A percentile compares a stretch with the other conserved stretches of the same genome.
Conservation (phyloP, 2,797 vertebrate species). For the Sternarchorhynchus goeldii region DNA sequence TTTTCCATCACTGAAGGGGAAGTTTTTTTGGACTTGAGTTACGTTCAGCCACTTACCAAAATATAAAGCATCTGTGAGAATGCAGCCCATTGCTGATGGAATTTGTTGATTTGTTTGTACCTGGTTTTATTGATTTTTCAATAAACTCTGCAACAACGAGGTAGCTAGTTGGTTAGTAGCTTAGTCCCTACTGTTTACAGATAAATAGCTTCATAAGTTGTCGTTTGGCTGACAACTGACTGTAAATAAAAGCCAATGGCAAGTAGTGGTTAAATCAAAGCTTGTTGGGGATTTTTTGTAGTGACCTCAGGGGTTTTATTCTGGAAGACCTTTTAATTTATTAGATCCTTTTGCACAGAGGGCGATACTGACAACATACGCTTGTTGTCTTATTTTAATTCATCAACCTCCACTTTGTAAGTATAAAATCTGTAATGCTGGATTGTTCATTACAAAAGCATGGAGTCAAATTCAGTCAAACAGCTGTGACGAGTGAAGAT, state of each 20-base stretch:
- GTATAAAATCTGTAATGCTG: conserved; percentile 26
- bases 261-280: conserved; percentile 93
- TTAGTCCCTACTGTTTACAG: conserved; percentile 82
- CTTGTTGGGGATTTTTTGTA: conserved; percentile 89
- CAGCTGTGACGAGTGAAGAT: background rate
- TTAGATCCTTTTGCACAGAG: conserved; percentile 52
- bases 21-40: conserved; percentile 30
- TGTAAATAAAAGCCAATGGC: conserved; percentile 95
- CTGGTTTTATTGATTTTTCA: conserved; percentile 84
- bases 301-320: conserved; percentile 86
- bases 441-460: background rate
- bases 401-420: conserved; percentile 55
- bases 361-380: conserved; percentile 67
- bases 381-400: conserved; percentile 57
- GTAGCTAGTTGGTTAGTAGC: conserved; percentile 78
- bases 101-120: conserved; percentile 80
- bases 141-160: conserved; percentile 80
- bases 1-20: conserved; percentile 15
- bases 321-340: conserved; percentile 69
- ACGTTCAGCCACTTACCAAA: conserved; percentile 45
- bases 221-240: conserved; percentile 86
- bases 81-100: conserved; percentile 77
- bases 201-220: conserved; percentile 87
- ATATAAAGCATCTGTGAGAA: conserved; percentile 66
- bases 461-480: conserved; percentile 63